Base-by-base conservation (phyloP, 2,113 vertebrate genomes). In the Caranx melampygus region DNA sequence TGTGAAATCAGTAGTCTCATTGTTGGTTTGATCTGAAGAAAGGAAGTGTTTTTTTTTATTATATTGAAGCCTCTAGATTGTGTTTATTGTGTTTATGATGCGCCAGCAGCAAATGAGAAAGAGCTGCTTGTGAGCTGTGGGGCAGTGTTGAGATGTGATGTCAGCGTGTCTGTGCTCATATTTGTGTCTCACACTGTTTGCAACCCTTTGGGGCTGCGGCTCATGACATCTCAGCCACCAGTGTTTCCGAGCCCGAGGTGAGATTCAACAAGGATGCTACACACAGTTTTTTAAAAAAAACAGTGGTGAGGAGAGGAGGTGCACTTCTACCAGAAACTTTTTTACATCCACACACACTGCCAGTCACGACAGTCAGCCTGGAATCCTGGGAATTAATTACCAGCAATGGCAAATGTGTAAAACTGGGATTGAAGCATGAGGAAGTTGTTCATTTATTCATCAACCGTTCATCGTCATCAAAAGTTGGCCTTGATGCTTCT, bases 381-480 rank as follows among this genome's bases (percentile, higher is more conserved):
- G 82, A 85, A 85, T 68, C 85, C 58, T 73, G 88, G 84, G 89
- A 91, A 63, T 92, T 84, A 88, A 93, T 92, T 91, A 90, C 75
- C 70, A 75, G 78, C 55, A n/a, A 78, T 65, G 78, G 69, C 67
- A 71, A 90, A 67, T 73, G 72, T 83, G 79, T 81, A 54, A 75
- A 71, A 75, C 20, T 26, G 33, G 33, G 42, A 80, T 10, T 72
- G 79, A 87, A 88, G 84, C 57, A 18, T 1, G 18, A 72, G 61
- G 33, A 87, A 83, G 72, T 59, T 42, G 69, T 73, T 88, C 63
- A 87, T 89, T 84, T 89, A 88, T 91, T 89, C 83, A 91, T 87
- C 79, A 76, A 42, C 77, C 35, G 58, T 52, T 86, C 59, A 34
- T 65, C 63, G 2, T 65, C 58, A 16, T 72, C 80, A 81, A 76